Evolutionary conservation across 2,888 invertebrate genomes (phyloP).

Genomic region (Lysandra bellargus): DNA sequence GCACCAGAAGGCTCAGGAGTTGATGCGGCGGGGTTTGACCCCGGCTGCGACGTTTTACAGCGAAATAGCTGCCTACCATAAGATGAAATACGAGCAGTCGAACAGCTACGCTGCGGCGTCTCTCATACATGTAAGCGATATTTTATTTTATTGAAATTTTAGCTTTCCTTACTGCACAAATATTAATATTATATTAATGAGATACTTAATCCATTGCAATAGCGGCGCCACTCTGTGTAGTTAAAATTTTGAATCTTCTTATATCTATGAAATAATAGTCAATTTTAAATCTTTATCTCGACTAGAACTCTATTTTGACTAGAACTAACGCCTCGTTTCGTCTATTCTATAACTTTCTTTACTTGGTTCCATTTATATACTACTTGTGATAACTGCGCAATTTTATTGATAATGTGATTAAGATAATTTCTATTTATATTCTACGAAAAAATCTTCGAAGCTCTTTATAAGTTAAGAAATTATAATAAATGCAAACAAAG

Average conservation of each 20-base stretch:
- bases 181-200: no score
- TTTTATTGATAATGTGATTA: neutral
- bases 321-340: no score
- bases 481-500: neutral
- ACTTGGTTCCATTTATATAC: no score
- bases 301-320: no score
- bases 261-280: no score
- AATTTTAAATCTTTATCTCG: no score
- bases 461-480: neutral
- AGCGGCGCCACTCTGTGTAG: no score
- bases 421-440: neutral
- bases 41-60: slow-evolving; percentile 87
- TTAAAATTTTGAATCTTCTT: no score
- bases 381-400: no score
- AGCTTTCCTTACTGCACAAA: neutral
- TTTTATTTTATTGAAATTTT: neutral
- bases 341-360: no score
- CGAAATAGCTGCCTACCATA: slow-evolving; percentile 83
- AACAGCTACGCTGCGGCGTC: slow-evolving; percentile 83
- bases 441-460: no score
- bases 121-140: slow-evolving; percentile 75
- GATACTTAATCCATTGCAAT: no score
- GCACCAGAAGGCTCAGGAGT: slow-evolving; percentile 81
- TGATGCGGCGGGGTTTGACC: slow-evolving; percentile 82
- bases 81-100: slow-evolving; percentile 80